Evolutionary conservation across 2,888 invertebrate species (phyloP).

Genomic region (Strigamia transsilvanica): DNA sequence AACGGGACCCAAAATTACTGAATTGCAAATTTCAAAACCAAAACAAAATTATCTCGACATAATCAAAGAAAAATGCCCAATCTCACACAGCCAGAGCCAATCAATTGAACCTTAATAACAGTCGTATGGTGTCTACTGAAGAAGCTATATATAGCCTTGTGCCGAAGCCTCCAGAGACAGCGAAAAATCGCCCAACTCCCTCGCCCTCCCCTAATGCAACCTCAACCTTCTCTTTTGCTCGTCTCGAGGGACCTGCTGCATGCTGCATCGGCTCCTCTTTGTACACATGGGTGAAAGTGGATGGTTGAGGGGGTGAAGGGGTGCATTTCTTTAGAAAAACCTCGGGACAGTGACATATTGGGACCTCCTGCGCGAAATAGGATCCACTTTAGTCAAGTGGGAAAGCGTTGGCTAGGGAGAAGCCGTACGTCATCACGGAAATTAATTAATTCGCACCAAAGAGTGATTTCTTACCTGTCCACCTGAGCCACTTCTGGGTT

Average conservation of each 20-base stretch:
- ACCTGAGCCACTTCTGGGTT: conserved; percentile 34
- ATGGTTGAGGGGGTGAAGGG: not conserved
- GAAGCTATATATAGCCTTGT: not conserved
- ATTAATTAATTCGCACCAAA: conserved; percentile 9
- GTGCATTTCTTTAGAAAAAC: not conserved
- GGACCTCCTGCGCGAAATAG: conserved; percentile 36
- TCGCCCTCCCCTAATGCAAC: not conserved
- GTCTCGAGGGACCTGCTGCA: conserved; percentile 35
- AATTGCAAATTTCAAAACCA: too few relatives aligned
- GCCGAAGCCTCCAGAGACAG: not conserved
- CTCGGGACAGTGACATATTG: conserved; percentile 31
- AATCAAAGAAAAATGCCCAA: too few relatives aligned
- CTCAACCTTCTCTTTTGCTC: not conserved
- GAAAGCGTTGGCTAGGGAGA: not conserved
- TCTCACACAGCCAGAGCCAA: not conserved
- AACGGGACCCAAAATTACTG: too few relatives aligned
- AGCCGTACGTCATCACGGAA: conserved; percentile 14
- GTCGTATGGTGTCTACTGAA: conserved; percentile 15
- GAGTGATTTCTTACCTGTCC: conserved; percentile 40
- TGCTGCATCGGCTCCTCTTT: not conserved
- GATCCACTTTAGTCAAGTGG: conserved; percentile 16
- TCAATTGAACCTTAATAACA: conserved; percentile 6
- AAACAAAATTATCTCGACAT: not conserved
- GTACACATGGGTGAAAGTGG: conserved; percentile 16
- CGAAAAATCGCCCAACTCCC: not conserved